Evolutionary conservation across 2,113 vertebrate genomes (phyloP), one percentile per base, ranked within the genome.

Genomic region (Anoura caudifer): DNA sequence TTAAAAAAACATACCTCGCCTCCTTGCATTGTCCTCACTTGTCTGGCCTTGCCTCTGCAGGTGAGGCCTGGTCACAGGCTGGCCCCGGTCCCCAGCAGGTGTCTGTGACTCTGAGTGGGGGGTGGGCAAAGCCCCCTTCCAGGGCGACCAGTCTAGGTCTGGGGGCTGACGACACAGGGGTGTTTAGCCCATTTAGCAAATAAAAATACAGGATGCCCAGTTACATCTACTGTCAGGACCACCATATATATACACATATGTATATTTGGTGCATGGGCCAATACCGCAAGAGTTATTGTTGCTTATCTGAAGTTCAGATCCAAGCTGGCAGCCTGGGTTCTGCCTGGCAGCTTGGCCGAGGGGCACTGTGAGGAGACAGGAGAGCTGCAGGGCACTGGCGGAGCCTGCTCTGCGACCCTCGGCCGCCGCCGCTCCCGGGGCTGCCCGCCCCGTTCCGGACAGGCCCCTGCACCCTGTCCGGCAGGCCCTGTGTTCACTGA

Each of bases 401-500:
- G 38, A 43, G 38, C 70, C 70, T 1, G 13, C 41, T 7, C 75
- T 3, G 26, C 3, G 85, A 54, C 63, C 76, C 47, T 2, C 10
- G 13, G 50, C 50, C 76, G 56, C 81, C n/a, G 76, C 75, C 38
- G 72, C 82, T 61, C 61, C 0, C 19, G 9, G 70, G 72, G 41
- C 38, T 28, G 9, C 56, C 54, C 8, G 56, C 56, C 56, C 7
- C 1, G 54, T 41, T n/a, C 50, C 72, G 54, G 13, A 16, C 20
- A 7, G n/a, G n/a, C 38, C 36, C 26, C 50, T 19, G 5, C 4
- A 10, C 26, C 24, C 79, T 11, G 36, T 45, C 69, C 63, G 92
- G 83, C 90, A 75, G 79, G 77, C 24, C 41, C 63, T n/a, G 24
- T 52, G 1, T 95, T 91, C 95, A 36, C 72, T 91, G 87, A 54